Conservation (phyloP, 2,888 invertebrate genomes). For the Sinopyrophorus schimmeli region DNA sequence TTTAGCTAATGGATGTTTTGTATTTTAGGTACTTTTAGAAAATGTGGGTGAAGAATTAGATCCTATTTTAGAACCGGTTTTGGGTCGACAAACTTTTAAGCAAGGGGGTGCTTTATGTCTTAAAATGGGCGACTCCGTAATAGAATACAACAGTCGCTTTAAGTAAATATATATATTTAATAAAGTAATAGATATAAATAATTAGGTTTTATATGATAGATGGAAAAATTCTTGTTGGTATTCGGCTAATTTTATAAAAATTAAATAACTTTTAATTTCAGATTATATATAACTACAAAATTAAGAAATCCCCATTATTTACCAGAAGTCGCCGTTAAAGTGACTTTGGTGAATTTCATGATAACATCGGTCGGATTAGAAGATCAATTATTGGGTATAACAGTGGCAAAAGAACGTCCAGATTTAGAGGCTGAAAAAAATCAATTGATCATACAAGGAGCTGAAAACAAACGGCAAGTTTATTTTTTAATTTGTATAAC, state of each 20-base stretch:
- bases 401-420: constrained; percentile 89
- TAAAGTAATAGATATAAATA: not conserved
- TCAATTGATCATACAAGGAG: constrained; percentile 83
- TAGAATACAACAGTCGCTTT: constrained; percentile 87
- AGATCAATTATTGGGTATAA: constrained; percentile 87
- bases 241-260: too few species aligned
- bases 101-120: constrained; percentile 86
- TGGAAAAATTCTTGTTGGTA: too few species aligned
- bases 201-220: too few species aligned
- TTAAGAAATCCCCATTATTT: constrained; percentile 91
- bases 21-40: constrained; percentile 73
- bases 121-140: constrained; percentile 86
- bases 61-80: constrained; percentile 84
- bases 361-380: constrained; percentile 85
- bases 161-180: constrained; percentile 57
- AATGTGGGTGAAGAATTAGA: constrained; percentile 92
- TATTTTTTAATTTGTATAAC: not conserved
- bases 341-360: constrained; percentile 90
- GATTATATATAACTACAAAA: constrained; percentile 92
- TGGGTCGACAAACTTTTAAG: constrained; percentile 88
- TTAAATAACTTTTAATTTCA: constrained; percentile 46
- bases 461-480: constrained; percentile 70
- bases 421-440: constrained; percentile 91
- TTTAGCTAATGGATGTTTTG: not conserved
- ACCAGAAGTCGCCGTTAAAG: constrained; percentile 91